phyloP scores from a whole-genome alignment of 2,888 invertebrate genomes.

The Erebia ligea region DNA sequence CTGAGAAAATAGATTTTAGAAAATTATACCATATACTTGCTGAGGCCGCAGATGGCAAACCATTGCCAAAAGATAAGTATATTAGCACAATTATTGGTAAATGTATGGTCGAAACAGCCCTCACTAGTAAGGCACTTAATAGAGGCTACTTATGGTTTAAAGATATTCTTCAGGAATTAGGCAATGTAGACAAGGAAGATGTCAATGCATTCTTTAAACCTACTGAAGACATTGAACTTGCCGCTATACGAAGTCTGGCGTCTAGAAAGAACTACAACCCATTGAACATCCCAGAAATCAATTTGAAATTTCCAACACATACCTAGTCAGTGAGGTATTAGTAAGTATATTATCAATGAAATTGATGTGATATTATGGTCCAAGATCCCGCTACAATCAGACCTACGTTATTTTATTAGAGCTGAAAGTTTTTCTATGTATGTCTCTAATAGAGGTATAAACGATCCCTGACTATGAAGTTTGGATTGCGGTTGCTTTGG shows the following conservation, averaged over 20 bases:
- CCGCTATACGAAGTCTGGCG: constrained; percentile 54
- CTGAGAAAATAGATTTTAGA: constrained; percentile 61
- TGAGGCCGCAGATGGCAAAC: constrained; percentile 70
- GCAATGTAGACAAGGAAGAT: constrained; percentile 52
- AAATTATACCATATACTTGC: constrained; percentile 64
- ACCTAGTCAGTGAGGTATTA: background rate
- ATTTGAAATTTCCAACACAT: constrained; percentile 47
- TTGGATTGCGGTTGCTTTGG: too few relatives aligned
- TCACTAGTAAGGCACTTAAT: constrained; percentile 61
- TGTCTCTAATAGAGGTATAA: too few relatives aligned
- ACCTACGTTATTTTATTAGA: too few relatives aligned
- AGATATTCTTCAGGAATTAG: constrained; percentile 48
- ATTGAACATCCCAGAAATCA: constrained; percentile 56
- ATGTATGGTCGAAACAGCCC: constrained; percentile 65
- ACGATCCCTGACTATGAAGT: too few relatives aligned
- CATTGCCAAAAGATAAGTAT: constrained; percentile 51
- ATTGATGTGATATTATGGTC: background rate
- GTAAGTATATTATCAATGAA: background rate
- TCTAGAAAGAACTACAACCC: constrained; percentile 64
- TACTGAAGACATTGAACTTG: constrained; percentile 52
- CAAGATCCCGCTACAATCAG: too few relatives aligned
- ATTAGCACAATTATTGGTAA: constrained; percentile 54
- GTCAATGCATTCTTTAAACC: constrained; percentile 50
- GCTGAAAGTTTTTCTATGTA: too few relatives aligned
- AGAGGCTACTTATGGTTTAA: constrained; percentile 47